A percentile compares a stretch with the other conserved stretches of the same genome.
Evolutionary conservation across 2,888 invertebrate species (phyloP).

Genomic region (Limnephilus marmoratus): DNA sequence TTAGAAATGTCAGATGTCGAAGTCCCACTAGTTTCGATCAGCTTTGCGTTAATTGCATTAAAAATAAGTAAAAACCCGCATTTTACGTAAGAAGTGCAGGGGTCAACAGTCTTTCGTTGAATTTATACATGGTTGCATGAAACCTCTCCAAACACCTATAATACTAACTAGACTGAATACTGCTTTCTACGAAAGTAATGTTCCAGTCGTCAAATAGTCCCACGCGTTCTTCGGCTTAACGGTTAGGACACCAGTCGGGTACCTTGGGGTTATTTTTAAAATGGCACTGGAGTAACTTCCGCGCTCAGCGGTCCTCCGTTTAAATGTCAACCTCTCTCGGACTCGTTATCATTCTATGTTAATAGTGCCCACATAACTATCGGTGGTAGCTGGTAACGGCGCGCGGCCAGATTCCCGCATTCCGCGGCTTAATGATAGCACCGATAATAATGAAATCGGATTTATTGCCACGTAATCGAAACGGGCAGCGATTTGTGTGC

Average conservation of each 20-base stretch:
- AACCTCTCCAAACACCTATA: neutral
- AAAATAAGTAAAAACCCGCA: too few relatives aligned
- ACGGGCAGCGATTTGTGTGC: neutral
- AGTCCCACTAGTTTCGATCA: too few relatives aligned
- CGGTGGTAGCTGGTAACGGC: neutral
- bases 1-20: too few relatives aligned
- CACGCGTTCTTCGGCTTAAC: neutral
- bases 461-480: neutral
- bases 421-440: neutral
- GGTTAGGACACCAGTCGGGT: neutral
- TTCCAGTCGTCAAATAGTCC: neutral
- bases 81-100: neutral
- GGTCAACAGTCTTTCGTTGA: neutral
- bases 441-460: neutral
- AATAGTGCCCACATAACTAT: neutral
- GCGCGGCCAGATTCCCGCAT: neutral
- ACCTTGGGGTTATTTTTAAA: neutral
- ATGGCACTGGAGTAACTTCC: conserved; percentile 2
- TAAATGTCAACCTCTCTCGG: neutral
- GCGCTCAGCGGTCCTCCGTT: neutral
- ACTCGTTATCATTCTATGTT: neutral
- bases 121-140: neutral
- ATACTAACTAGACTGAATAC: neutral
- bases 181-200: neutral
- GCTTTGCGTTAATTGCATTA: too few relatives aligned